These are phyloP conservation scores for Pelagia noctiluca DNA, from an alignment of 30 jellyfish, hydroid and myxozoan genomes.

Conservation along the genomic window DNA sequence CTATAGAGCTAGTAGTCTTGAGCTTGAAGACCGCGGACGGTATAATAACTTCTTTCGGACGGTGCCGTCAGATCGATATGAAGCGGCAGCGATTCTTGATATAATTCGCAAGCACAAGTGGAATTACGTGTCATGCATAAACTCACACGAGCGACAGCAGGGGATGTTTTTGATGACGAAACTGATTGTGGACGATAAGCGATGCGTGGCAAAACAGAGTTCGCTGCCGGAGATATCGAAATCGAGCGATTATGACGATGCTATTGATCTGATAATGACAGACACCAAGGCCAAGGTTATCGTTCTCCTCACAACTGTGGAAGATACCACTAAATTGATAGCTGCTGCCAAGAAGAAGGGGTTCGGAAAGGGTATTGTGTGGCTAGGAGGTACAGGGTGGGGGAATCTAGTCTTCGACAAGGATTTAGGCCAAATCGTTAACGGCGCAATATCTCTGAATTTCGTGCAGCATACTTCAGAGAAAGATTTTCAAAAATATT, in stretches of 20 bases:
- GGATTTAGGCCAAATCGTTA: neutral
- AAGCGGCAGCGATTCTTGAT: conserved; percentile 64
- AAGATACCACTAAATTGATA: conserved; percentile 51
- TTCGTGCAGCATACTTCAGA: conserved; percentile 12
- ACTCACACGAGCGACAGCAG: conserved; percentile 66
- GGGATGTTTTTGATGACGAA: conserved; percentile 50
- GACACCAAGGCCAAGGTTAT: conserved; percentile 71
- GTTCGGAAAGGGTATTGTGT: conserved; percentile 16
- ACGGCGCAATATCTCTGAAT: conserved; percentile 49
- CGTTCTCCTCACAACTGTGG: conserved; percentile 46
- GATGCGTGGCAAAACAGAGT: conserved; percentile 63
- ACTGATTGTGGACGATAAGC: conserved; percentile 17
- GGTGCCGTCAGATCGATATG: conserved; percentile 84
- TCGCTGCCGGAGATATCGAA: conserved; percentile 64
- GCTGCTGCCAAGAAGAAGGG: conserved; percentile 47
- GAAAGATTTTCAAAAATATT: conserved; percentile 38
- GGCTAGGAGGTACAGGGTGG: conserved; percentile 72
- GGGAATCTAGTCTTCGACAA: conserved; percentile 28
- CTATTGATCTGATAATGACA: conserved; percentile 21
- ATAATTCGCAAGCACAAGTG: conserved; percentile 45
- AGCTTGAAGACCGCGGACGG: conserved; percentile 71
- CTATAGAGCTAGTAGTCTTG: conserved; percentile 72
- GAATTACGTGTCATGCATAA: conserved; percentile 69
- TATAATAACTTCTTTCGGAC: conserved; percentile 71
- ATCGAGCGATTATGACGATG: conserved; percentile 33